phyloP scores from a whole-genome alignment of 2,113 vertebrate species.

The Ptilonorhynchus violaceus region DNA sequence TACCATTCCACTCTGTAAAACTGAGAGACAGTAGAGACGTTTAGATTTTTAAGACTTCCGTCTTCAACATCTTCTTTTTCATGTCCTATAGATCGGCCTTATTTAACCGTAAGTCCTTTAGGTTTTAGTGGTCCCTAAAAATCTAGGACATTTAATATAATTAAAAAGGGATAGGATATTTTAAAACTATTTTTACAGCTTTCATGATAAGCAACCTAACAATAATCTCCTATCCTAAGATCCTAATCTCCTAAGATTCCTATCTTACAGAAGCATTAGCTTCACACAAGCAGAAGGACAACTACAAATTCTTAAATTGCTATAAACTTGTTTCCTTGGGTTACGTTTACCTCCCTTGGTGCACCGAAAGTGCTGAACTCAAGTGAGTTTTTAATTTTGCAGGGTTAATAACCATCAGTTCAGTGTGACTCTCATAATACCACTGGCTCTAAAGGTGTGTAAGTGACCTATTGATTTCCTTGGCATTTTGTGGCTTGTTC shows the following conservation, averaged over 20 bases:
- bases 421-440: not conserved
- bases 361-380: not conserved
- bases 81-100: not conserved
- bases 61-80: not conserved
- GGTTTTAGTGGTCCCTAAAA: not conserved
- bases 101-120: not conserved
- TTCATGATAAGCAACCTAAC: not conserved
- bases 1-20: not conserved
- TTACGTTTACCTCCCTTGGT: not conserved
- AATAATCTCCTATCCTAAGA: no score
- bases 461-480: conserved; percentile 48
- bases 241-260: no score
- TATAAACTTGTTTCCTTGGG: not conserved
- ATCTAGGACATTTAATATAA: not conserved
- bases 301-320: conserved; percentile 9
- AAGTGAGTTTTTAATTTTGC: conserved; percentile 37
- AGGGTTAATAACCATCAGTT: conserved; percentile 34
- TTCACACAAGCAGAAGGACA: not conserved
- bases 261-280: not conserved
- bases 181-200: not conserved
- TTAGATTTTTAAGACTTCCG: not conserved
- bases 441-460: not conserved
- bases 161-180: not conserved
- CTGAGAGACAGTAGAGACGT: not conserved
- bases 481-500: not conserved